phyloP scores from a whole-genome alignment of 2,113 vertebrate species.

The Stictonetta naevosa region DNA sequence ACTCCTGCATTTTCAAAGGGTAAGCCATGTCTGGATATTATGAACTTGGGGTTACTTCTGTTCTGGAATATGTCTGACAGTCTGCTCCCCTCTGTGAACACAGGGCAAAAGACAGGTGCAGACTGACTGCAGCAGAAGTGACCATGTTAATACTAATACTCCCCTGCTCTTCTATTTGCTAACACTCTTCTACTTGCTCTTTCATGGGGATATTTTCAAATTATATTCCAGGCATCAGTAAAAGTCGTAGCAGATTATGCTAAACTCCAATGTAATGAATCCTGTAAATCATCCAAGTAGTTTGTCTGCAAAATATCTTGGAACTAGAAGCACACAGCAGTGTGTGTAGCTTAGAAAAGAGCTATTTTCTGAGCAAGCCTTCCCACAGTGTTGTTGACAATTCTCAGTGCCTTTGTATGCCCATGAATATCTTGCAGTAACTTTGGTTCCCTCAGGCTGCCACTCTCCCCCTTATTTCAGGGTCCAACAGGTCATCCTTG shows the following conservation, averaged over 20 bases:
- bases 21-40: neutral
- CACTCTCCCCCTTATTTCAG: neutral
- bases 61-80: neutral
- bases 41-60: neutral
- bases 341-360: neutral
- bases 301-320: constrained; percentile 11
- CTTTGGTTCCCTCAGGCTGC: neutral
- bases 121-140: neutral
- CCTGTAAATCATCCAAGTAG: neutral
- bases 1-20: constrained; percentile 7
- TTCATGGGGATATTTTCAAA: neutral
- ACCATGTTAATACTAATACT: neutral
- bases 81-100: neutral
- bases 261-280: neutral
- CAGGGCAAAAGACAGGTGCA: neutral
- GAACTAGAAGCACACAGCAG: neutral
- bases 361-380: neutral
- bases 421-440: neutral
- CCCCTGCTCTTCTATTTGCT: neutral
- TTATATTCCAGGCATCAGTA: neutral
- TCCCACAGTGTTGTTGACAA: neutral
- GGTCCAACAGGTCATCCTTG: neutral
- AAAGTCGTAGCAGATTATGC: constrained; percentile 19
- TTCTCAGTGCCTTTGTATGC: neutral
- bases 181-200: neutral